Evolutionary conservation across 1,140 invertebrate species (phyloP), one percentile per base, ranked within the genome.

Genomic region (Lepidurus apus): DNA sequence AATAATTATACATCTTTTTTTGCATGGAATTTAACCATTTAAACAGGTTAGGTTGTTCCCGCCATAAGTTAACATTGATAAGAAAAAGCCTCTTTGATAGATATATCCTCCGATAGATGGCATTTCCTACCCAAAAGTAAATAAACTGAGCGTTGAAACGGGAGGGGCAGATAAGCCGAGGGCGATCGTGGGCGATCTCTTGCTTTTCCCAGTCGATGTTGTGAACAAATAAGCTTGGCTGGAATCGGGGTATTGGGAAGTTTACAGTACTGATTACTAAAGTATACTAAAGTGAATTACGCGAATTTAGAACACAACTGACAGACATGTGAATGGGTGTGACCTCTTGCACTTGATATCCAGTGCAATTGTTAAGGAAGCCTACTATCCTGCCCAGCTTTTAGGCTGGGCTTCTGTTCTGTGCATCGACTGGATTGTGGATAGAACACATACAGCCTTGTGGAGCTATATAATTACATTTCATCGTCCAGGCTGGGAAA

Each of bases 81-180:
- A 34, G 34, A 4, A 3, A 34, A 34, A 34, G 34, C 34, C 34
- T 34, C 4, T 34, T 34, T 4, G 2, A 34, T 34, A 3, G 3
- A 3, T 34, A 3, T 34, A 34, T 34, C 34, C 34, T 34, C 34
- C 34, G 4, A 34, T 13, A 65, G 53, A 65, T 65, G 53, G 53
- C 53, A 21, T 65, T 7, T 13, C 13, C 53, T 13, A 65, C 21
- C 0, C 53, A 65, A 65, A 34, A 34, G 4, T 65, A 65, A 65
- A 65, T 65, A 65, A 65, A 65, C 53, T 65, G 34, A 65, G 53
- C 53, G 53, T 65, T n/a, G 7, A 21, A 13, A 65, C 53, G 53
- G 53, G 53, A 65, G n/a, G 53, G 53, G 53, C 53, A 13, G 53
- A 65, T 65, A 17, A 65, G 53, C 53, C 53, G 53, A 65, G 53